Percentiles rank a stretch among this genome's conserved stretches.
phyloP scores from a whole-genome alignment of 2,113 vertebrate genomes.

The Cryptoleucopteryx plumbea region DNA sequence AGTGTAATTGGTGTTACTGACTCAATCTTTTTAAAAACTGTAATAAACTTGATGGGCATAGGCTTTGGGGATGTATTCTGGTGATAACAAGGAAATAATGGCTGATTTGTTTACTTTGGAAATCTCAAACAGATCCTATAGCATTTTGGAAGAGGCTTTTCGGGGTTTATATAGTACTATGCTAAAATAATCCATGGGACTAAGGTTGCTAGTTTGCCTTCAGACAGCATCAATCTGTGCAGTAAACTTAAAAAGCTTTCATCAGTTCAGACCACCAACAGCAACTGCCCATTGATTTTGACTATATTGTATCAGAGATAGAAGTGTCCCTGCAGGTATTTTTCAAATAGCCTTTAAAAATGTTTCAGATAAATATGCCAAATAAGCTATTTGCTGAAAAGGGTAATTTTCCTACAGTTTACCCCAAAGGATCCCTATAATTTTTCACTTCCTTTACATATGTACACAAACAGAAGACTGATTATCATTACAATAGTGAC shows the following conservation, averaged over 20 bases:
- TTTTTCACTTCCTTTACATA: not conserved
- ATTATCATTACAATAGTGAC: not conserved
- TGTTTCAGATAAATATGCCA: not conserved
- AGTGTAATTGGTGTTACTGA: not conserved
- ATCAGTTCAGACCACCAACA: not conserved
- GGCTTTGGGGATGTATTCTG: not conserved
- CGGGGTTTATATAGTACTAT: not conserved
- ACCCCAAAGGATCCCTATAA: not conserved
- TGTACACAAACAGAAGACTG: not conserved
- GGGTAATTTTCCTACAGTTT: not conserved
- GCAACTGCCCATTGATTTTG: not conserved
- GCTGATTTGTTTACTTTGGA: not conserved
- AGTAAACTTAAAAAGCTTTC: not conserved
- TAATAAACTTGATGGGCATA: not conserved
- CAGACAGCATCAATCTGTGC: not conserved
- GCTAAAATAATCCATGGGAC: not conserved
- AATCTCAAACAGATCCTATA: not conserved
- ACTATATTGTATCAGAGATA: not conserved
- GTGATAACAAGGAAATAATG: rapidly evolving
- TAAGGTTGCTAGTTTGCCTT: not conserved
- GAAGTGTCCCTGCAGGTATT: not conserved
- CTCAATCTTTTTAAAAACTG: not conserved
- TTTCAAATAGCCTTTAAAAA: not conserved
- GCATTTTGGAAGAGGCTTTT: not conserved
- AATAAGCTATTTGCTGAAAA: not conserved